Conservation (phyloP, 1,140 invertebrate species). For the Drosophila guanche region DNA sequence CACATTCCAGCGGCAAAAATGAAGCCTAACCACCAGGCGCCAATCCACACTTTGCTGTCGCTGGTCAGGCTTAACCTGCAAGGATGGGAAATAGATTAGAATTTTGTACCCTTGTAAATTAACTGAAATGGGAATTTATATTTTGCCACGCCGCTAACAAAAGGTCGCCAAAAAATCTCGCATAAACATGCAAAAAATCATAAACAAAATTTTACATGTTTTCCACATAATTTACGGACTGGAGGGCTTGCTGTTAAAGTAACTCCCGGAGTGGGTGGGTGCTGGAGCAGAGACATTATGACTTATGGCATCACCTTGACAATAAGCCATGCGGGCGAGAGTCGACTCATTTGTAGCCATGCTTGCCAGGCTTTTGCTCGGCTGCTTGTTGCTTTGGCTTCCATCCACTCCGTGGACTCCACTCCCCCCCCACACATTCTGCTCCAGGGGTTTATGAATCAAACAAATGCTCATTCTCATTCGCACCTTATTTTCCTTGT, state of each 20-base stretch:
- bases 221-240: slow-evolving; percentile 58
- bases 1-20: slow-evolving; percentile 87
- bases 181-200: slow-evolving; percentile 50
- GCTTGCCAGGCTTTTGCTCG: slow-evolving; percentile 5
- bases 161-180: slow-evolving; percentile 23
- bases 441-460: slow-evolving; percentile 49
- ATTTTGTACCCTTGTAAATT: slow-evolving; percentile 10
- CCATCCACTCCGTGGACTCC: slow-evolving; percentile 3
- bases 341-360: slow-evolving; percentile 36
- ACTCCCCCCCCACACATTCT: neutral
- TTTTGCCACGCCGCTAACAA: slow-evolving; percentile 8
- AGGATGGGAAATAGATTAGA: slow-evolving; percentile 11
- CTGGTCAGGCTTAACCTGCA: slow-evolving; percentile 88
- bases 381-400: slow-evolving; percentile 27
- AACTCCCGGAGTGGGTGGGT: neutral
- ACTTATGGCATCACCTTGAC: slow-evolving; percentile 80
- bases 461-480: slow-evolving; percentile 66
- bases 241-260: slow-evolving; percentile 3
- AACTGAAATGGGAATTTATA: slow-evolving; percentile 40
- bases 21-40: slow-evolving; percentile 95
- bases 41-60: slow-evolving; percentile 91
- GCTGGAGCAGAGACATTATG: slow-evolving; percentile 41
- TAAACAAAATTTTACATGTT: slow-evolving; percentile 63
- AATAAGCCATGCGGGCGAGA: slow-evolving; percentile 61
- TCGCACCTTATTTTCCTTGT: slow-evolving; percentile 78